Evolutionary conservation across 2,797 vertebrate genomes (phyloP).

Genomic region (Emydoidea blandingii): DNA sequence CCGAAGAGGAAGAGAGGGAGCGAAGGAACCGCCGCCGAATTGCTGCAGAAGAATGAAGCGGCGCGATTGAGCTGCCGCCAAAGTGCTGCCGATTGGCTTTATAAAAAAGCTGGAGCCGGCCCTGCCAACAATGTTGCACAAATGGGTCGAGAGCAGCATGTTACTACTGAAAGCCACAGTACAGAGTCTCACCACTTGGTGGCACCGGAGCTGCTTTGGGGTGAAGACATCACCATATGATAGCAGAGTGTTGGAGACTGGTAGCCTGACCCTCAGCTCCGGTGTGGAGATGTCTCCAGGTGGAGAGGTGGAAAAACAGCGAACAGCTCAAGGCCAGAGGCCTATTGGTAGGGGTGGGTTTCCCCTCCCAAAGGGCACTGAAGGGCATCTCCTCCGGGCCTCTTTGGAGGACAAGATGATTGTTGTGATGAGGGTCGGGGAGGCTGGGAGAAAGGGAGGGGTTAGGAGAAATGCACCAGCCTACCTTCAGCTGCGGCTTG

Average conservation of each 20-base stretch:
- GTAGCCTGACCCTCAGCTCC: neutral
- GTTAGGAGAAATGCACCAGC: neutral
- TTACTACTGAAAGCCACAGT: neutral
- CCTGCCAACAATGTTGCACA: neutral
- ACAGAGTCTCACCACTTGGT: neutral
- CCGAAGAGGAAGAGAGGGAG: too few relatives aligned
- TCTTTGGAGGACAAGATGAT: neutral
- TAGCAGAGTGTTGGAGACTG: neutral
- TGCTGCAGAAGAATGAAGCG: too few relatives aligned
- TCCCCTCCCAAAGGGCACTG: neutral
- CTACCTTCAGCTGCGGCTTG: constrained; percentile 81
- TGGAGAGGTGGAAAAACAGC: neutral
- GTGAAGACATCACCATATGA: neutral
- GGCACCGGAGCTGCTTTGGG: neutral
- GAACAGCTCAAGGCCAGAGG: neutral
- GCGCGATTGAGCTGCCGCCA: rapidly evolving
- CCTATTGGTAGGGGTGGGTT: neutral
- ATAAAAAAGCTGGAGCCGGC: too few relatives aligned
- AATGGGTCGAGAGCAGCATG: neutral
- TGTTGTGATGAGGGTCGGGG: neutral
- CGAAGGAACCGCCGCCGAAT: too few relatives aligned
- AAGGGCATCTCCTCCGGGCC: neutral
- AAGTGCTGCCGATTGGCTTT: too few relatives aligned
- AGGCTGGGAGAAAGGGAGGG: neutral
- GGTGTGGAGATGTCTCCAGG: neutral